Base-by-base conservation (phyloP, 2,113 vertebrate genomes). In the Xenopus laevis region DNA sequence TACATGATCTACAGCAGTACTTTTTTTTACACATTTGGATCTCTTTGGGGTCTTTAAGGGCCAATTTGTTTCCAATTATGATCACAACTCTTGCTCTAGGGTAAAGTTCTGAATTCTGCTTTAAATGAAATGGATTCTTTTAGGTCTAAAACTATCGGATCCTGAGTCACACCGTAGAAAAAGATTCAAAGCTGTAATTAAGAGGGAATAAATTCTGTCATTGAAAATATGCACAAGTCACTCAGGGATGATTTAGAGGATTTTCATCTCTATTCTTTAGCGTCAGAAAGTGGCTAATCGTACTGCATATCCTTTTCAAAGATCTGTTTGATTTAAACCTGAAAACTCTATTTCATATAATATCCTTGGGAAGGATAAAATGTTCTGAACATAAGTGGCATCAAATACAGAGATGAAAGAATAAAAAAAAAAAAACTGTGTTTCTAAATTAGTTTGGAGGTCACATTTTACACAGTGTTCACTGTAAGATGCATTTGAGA, bases 121-220 rank as follows among this genome's bases (percentile, higher is more conserved):
- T 62, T 12, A 62, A 21, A 30, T 62, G 65, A 53, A 74, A 52
- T 68, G 55, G 60, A 21, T 74, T 68, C 47, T 68, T 55, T 68
- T 68, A 74, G 44, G 40, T 57, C 65, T 68, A 52, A 47, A 23
- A 74, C 30, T 74, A 74, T 74, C 65, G 61, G 68, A 68, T 61
- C 65, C 72, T 52, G 27, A 57, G 72, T 74, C 72, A 74, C 53
- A 68, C 65, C 52, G 44, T 40, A 53, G 21, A 30, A 62, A 74
- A 50, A 47, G 67, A 74, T 65, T 57, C 65, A 60, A 23, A 68
- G 57, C 44, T 74, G 60, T 74, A 68, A 67, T 68, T 74, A 74
- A 68, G 65, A 74, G 21, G 55, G 58, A 61, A 74, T 68, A 74
- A 60, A 74, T 68, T 60, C 50, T 74, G 65, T 50, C 65, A 74